Base-by-base conservation (phyloP, 2,888 invertebrate genomes). In the Artemia sp. region DNA sequence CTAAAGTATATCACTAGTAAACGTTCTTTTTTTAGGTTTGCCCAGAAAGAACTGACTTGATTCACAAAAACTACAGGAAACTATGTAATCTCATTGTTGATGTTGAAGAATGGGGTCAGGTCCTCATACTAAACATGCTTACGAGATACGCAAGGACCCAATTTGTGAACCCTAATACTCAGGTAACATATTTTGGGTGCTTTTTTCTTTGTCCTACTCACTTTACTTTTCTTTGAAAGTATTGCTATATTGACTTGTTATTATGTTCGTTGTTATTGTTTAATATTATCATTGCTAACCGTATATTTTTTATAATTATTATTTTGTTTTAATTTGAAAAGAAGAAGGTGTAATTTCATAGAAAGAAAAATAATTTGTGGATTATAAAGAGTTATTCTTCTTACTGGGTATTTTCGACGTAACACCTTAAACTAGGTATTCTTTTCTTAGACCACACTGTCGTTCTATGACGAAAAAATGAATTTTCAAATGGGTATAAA, bases 31-130 rank as follows among this genome's bases (percentile, higher is more conserved):
- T 70, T 10, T 71, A 79, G 78, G 79, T 92, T 8, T 96, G 97
- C 75, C 94, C 95, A 0, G 96, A 96, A 76, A 82, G 94, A 52
- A 91, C 93, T 74, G 95, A 94, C 77, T 83, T 99, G 67, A 92
- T 99, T 75, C 97, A 99, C 78, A 90, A 91, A 78, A 95, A 97
- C 77, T 92, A 88, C 78, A 83, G 97, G 72, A 96, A 97, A 79
- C 81, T 99, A 68, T 98, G 97, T 78, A 89, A 92, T 74, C 83
- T 98, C 71, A 80, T 99, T 69, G 93, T 95, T 0, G 98, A 99
- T 78, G 81, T 84, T 14, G 97, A 98, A 78, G 97, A 99, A 80
- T 99, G 98, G 98, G 95, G 96, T 5, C 96, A 97, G 76, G 87
- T 98, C 52, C 89, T 96, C 8, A 88, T 98, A 75, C 87, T 98